These are phyloP conservation scores for Cariama cristata DNA, from an alignment of 2,113 vertebrate species.

Conservation along the genomic window DNA sequence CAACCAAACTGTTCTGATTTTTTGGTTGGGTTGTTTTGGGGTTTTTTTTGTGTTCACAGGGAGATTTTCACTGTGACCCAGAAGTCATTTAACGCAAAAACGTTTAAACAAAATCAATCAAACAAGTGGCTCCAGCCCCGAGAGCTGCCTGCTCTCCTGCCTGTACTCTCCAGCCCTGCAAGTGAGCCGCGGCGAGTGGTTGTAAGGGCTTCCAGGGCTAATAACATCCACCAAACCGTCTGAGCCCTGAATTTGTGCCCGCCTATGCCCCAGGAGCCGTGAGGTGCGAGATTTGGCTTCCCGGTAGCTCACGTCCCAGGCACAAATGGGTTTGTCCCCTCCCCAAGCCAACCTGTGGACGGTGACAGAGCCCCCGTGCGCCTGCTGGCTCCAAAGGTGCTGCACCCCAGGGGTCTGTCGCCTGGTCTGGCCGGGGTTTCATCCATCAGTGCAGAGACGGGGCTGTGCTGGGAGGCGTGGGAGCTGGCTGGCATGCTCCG, in stretches of 20 bases:
- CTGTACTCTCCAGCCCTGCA: neutral
- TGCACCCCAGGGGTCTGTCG: neutral
- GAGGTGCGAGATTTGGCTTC: neutral
- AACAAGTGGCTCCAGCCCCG: fast-evolving
- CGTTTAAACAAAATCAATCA: neutral
- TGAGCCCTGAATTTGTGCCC: fast-evolving
- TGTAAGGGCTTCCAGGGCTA: neutral
- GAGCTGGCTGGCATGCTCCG: neutral
- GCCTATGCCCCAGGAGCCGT: neutral
- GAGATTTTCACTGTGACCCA: neutral
- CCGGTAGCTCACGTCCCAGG: neutral
- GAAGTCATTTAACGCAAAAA: neutral
- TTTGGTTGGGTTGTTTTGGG: neutral
- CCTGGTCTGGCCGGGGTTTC: neutral
- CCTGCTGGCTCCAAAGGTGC: neutral
- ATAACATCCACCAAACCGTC: neutral
- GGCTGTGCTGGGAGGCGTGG: fast-evolving
- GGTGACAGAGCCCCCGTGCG: fast-evolving
- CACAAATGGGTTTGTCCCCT: neutral
- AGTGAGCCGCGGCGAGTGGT: fast-evolving
- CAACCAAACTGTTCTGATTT: neutral
- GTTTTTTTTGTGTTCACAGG: neutral
- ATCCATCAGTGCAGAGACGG: neutral
- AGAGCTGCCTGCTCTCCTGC: neutral
- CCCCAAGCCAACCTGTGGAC: neutral